These are phyloP conservation scores for Cyclophora albipunctata DNA, from an alignment of 2,888 invertebrate species.

Conservation along the genomic window DNA sequence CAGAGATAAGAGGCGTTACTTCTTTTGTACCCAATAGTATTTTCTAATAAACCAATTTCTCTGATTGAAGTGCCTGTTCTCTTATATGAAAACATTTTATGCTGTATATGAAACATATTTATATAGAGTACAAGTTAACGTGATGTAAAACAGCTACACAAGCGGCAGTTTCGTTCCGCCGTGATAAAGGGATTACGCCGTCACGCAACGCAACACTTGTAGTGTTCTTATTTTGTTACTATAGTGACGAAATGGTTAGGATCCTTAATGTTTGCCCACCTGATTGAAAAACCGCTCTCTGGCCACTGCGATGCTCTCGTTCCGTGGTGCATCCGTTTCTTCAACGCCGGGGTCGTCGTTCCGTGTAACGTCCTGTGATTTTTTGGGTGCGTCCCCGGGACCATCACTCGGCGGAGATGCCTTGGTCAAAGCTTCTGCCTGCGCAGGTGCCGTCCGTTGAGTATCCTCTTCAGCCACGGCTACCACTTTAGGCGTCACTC, in stretches of 20 bases:
- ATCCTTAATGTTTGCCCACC: conserved; percentile 33
- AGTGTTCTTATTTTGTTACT: conserved; percentile 34
- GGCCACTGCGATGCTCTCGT: conserved; percentile 59
- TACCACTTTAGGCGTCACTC: conserved; percentile 45
- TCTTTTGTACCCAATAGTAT: too few relatives aligned
- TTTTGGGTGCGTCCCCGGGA: conserved; percentile 15
- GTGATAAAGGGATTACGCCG: conserved; percentile 62
- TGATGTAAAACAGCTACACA: conserved; percentile 57
- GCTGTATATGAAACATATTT: too few relatives aligned
- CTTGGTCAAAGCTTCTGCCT: conserved; percentile 42
- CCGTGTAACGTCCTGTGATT: conserved; percentile 17
- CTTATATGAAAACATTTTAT: too few relatives aligned
- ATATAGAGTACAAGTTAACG: conserved; percentile 28
- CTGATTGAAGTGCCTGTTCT: too few relatives aligned
- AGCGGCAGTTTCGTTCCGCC: conserved; percentile 49
- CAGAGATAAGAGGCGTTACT: conserved; percentile 28
- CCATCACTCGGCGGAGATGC: conserved; percentile 34
- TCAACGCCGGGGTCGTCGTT: conserved; percentile 24
- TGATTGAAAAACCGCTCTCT: conserved; percentile 67
- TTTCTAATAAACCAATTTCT: too few relatives aligned
- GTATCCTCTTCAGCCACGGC: conserved; percentile 57
- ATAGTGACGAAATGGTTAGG: conserved; percentile 19
- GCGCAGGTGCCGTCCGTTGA: conserved; percentile 49
- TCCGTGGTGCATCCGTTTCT: conserved; percentile 40
- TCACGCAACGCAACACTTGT: conserved; percentile 36